These are phyloP conservation scores for Dallia pectoralis DNA, from an alignment of 2,797 vertebrate species.

Conservation along the genomic window DNA sequence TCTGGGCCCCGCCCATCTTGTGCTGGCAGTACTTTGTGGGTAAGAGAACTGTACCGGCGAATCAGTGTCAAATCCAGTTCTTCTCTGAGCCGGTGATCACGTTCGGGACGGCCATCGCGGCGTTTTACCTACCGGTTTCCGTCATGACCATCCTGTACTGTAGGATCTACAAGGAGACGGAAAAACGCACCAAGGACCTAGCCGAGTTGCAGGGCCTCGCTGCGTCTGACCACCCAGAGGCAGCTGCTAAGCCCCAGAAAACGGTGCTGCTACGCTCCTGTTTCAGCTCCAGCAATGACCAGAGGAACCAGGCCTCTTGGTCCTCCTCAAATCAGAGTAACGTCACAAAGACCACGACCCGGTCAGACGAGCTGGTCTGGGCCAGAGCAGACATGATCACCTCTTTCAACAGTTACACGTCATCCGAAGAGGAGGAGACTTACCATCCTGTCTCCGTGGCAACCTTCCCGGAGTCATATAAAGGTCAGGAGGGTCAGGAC, in stretches of 20 bases:
- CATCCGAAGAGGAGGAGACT: slow-evolving; percentile 86
- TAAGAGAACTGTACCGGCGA: slow-evolving; percentile 79
- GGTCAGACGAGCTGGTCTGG: slow-evolving; percentile 79
- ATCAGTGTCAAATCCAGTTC: slow-evolving; percentile 96
- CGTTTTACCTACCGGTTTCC: slow-evolving; percentile 96
- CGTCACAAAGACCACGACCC: slow-evolving; percentile 77
- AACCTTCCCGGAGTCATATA: slow-evolving; percentile 82
- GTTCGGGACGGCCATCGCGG: slow-evolving; percentile 95
- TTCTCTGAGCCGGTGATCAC: slow-evolving; percentile 95
- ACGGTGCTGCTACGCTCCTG: slow-evolving; percentile 81
- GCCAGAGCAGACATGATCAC: slow-evolving; percentile 82
- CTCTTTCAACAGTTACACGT: slow-evolving; percentile 89
- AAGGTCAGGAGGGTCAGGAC: slow-evolving; percentile 67
- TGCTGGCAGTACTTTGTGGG: slow-evolving; percentile 98
- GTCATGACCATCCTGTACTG: slow-evolving; percentile 98
- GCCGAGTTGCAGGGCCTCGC: slow-evolving; percentile 92
- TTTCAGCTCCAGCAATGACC: slow-evolving; percentile 83
- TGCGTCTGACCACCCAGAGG: slow-evolving; percentile 72
- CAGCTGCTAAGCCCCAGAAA: slow-evolving; percentile 76
- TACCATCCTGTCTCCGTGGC: slow-evolving; percentile 70
- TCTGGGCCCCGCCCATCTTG: slow-evolving; percentile 96
- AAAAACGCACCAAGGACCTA: slow-evolving; percentile 94
- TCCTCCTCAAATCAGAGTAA: slow-evolving; percentile 92
- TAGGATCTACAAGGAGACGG: slow-evolving; percentile 96
- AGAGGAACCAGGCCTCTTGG: slow-evolving; percentile 86